Conservation (phyloP, 2,888 invertebrate species). For the Ichneumoninae sp. region DNA sequence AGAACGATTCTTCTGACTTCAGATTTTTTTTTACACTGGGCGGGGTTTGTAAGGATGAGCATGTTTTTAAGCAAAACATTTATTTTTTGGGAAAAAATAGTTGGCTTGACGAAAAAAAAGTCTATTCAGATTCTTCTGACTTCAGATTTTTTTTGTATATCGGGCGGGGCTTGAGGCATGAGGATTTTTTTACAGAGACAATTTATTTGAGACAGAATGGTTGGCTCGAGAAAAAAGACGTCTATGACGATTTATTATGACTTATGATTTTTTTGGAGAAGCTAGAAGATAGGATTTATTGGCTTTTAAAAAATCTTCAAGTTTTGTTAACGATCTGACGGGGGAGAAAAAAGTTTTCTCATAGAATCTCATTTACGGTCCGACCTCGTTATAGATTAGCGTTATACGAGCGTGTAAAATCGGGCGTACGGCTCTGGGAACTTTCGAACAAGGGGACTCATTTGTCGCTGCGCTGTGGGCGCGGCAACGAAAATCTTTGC, state of each 20-base stretch:
- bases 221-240: not conserved
- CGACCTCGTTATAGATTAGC: constrained; percentile 17
- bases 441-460: constrained; percentile 51
- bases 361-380: constrained; percentile 20
- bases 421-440: constrained; percentile 35
- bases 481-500: constrained; percentile 51
- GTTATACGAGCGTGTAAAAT: constrained; percentile 54
- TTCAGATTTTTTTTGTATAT: too few relatives aligned
- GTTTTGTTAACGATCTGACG: not conserved
- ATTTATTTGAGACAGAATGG: not conserved
- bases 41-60: too few relatives aligned
- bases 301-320: not conserved
- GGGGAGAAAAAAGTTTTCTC: constrained; percentile 46
- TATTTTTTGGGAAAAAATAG: too few relatives aligned
- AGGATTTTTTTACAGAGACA: not conserved
- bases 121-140: too few relatives aligned
- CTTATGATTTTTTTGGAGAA: not conserved
- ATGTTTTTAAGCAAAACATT: not conserved
- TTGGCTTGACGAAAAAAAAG: too few relatives aligned
- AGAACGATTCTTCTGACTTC: too few relatives aligned
- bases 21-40: too few relatives aligned
- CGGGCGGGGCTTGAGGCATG: too few relatives aligned
- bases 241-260: not conserved
- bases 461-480: constrained; percentile 5
- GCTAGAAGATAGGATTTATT: not conserved